Percentiles rank a stretch among this genome's conserved stretches.
Conservation (phyloP, 2,888 invertebrate species). For the Branchipolynoe longqiensis region DNA sequence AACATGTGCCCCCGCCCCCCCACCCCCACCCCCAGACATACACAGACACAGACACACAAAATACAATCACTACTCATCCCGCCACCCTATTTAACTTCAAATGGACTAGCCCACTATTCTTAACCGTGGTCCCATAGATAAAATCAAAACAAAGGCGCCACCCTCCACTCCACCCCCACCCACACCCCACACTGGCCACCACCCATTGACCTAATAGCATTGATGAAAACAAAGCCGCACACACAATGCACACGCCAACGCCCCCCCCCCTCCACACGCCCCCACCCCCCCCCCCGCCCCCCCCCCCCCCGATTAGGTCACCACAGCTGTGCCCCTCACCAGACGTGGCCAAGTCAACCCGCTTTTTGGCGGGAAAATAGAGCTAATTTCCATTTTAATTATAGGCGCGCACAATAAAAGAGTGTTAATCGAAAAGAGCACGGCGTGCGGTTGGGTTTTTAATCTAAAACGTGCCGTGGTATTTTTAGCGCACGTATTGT, state of each 20-base stretch:
- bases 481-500: too few relatives aligned
- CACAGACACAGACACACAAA: too few relatives aligned
- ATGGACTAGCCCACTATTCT: background rate
- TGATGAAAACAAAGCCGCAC: slow-evolving; percentile 21
- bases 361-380: background rate
- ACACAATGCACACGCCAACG: too few relatives aligned
- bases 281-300: background rate
- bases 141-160: background rate
- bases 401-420: background rate
- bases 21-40: too few relatives aligned
- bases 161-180: slow-evolving; percentile 8
- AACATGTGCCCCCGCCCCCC: too few relatives aligned
- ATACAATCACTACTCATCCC: too few relatives aligned
- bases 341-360: too few relatives aligned
- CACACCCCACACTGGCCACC: background rate
- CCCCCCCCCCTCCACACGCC: background rate
- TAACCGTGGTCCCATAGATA: background rate
- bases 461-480: slow-evolving; percentile 5
- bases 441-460: too few relatives aligned
- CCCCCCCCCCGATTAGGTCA: too few relatives aligned
- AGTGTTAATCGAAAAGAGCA: background rate
- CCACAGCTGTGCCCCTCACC: too few relatives aligned
- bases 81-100: too few relatives aligned
- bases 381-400: background rate
- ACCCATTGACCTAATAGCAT: slow-evolving; percentile 22